Percentiles rank a stretch among this genome's conserved stretches.
These are phyloP conservation scores for Myrmecophaga tridactyla DNA, from an alignment of 2,113 vertebrate genomes.

Conservation along the genomic window DNA sequence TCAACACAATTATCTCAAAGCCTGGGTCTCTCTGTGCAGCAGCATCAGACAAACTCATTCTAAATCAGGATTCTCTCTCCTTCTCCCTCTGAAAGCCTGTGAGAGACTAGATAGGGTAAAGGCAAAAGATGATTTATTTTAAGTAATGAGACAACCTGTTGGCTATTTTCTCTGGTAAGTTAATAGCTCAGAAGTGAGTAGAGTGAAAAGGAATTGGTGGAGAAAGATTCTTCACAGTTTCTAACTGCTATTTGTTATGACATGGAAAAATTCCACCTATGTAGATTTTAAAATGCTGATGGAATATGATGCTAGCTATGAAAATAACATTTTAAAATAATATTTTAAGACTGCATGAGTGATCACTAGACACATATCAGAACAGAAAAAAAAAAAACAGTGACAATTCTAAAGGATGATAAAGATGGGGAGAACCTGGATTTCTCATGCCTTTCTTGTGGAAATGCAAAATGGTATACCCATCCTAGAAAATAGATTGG, in stretches of 20 bases:
- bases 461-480: not conserved
- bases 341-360: not conserved
- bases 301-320: not conserved
- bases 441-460: not conserved
- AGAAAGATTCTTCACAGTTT: not conserved
- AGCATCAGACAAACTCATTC: not conserved
- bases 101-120: not conserved
- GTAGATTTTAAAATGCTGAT: not conserved
- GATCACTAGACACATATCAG: not conserved
- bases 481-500: not conserved
- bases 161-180: not conserved
- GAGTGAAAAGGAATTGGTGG: not conserved
- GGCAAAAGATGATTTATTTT: not conserved
- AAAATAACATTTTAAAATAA: not conserved
- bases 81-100: not conserved
- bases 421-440: not conserved
- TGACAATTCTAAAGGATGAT: not conserved
- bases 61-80: not conserved
- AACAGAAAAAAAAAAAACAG: not conserved
- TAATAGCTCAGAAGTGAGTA: not conserved
- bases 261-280: not conserved
- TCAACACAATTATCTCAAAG: not conserved
- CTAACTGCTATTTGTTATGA: not conserved
- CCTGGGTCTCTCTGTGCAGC: not conserved
- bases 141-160: not conserved